Evolutionary conservation across 2,797 vertebrate genomes (phyloP).

Genomic region (Semotilus atromaculatus): DNA sequence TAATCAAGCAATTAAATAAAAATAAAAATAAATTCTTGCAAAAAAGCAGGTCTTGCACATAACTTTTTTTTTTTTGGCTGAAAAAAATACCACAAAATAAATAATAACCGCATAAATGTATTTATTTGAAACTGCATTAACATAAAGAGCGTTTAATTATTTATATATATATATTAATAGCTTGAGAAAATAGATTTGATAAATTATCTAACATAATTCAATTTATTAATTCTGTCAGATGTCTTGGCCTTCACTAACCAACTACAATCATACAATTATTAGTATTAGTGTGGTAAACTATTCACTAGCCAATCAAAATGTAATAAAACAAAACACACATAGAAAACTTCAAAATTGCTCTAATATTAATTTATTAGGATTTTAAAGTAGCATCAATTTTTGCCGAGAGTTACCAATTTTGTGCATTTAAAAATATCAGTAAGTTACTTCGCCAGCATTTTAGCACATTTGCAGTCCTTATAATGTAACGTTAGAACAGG

Average conservation of each 20-base stretch:
- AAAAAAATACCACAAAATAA: not conserved
- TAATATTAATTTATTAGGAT: not conserved
- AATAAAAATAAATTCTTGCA: not conserved
- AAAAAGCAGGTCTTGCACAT: not conserved
- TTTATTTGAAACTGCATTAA: not conserved
- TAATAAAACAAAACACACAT: not conserved
- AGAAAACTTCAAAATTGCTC: not conserved
- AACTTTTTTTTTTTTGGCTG: not conserved
- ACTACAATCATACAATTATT: not conserved
- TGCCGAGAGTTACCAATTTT: not conserved
- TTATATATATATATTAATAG: not conserved
- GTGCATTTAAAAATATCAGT: not conserved
- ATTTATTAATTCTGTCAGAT: not conserved
- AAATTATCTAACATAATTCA: not conserved
- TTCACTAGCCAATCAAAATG: not conserved
- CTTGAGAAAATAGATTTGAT: not conserved
- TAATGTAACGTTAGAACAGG: not conserved
- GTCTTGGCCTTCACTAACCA: not conserved
- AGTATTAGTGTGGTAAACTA: not conserved
- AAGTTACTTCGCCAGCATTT: not conserved
- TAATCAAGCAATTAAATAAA: not conserved
- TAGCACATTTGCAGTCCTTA: not conserved
- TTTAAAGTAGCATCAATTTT: not conserved
- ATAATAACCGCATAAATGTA: not conserved
- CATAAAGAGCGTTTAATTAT: not conserved